These are phyloP conservation scores for Stigmatopora nigra DNA, from an alignment of 2,113 vertebrate species.

Conservation along the genomic window DNA sequence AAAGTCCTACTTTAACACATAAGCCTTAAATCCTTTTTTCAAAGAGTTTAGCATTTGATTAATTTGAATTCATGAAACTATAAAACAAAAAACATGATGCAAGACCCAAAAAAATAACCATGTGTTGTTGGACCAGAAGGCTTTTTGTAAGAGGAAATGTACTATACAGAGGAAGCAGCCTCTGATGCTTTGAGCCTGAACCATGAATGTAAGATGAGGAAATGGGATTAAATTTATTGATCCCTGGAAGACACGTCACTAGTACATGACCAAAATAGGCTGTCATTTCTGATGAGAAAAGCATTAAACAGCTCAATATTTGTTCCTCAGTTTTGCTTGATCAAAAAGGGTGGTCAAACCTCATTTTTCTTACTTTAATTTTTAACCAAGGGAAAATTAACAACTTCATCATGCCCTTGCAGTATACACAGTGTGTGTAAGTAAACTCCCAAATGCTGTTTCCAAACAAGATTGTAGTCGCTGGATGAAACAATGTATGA, in stretches of 20 bases:
- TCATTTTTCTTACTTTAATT: background rate
- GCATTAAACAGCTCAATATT: background rate
- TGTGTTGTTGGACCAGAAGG: background rate
- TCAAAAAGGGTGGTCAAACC: background rate
- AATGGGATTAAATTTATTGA: slow-evolving; percentile 2
- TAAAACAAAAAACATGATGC: background rate
- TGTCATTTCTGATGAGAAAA: background rate
- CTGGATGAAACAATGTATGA: background rate
- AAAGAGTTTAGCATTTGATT: background rate
- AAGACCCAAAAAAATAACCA: background rate
- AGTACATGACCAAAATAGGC: background rate
- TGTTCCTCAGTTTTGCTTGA: background rate
- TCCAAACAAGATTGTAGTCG: background rate
- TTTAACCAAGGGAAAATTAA: background rate
- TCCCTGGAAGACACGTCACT: background rate
- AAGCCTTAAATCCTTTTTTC: background rate
- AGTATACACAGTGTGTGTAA: background rate
- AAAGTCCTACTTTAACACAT: background rate
- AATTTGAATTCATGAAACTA: background rate
- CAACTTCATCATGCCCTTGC: background rate
- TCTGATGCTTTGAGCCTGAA: background rate
- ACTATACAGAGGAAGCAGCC: background rate
- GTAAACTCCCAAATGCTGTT: background rate
- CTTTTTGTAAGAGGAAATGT: background rate
- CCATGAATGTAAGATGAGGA: slow-evolving; percentile 4